phyloP scores from a whole-genome alignment of 1,140 invertebrate genomes.

The Lamellibrachia luymesi region DNA sequence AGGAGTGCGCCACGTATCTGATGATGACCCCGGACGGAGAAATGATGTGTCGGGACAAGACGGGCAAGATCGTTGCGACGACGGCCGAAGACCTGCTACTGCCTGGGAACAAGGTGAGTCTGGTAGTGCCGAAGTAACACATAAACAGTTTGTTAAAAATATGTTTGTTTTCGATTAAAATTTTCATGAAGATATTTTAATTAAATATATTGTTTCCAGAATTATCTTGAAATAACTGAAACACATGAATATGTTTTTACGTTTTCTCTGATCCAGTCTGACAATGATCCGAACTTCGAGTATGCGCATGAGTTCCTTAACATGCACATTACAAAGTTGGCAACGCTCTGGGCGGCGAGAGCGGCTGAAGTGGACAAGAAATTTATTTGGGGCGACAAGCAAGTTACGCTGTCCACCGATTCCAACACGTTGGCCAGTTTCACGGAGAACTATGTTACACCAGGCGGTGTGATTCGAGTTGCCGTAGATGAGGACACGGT shows the following conservation, averaged over 20 bases:
- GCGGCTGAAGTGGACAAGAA: neutral
- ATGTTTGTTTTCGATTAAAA: too few species aligned
- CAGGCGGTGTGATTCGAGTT: neutral
- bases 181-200: neutral
- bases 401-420: neutral
- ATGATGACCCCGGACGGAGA: slow-evolving; percentile 29
- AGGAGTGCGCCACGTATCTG: slow-evolving; percentile 20
- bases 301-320: neutral
- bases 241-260: neutral
- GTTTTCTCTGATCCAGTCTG: neutral
- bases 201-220: neutral
- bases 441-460: neutral
- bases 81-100: neutral
- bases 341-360: neutral
- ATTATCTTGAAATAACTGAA: neutral
- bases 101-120: neutral
- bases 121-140: neutral
- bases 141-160: neutral
- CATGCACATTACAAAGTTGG: neutral
- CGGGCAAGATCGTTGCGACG: slow-evolving; percentile 19
- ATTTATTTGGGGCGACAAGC: neutral
- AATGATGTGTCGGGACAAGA: slow-evolving; percentile 22
- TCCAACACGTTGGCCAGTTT: neutral
- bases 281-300: neutral
- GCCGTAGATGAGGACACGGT: neutral